phyloP scores from a whole-genome alignment of 2,888 invertebrate genomes.

The Thereva unica region DNA sequence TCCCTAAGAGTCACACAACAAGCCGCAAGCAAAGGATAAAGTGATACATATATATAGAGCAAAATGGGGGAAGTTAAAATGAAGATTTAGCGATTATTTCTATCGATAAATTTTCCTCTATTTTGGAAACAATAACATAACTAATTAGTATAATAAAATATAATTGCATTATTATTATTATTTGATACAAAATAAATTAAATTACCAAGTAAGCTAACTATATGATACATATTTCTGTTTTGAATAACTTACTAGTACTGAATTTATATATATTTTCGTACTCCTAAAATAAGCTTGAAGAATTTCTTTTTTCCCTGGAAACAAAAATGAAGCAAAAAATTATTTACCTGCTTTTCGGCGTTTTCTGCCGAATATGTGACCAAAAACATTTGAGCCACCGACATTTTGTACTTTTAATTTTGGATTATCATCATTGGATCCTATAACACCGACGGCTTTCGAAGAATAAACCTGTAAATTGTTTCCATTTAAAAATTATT shows the following conservation, averaged over 20 bases:
- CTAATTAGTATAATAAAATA: slow-evolving; percentile 11
- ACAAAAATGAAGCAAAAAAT: slow-evolving; percentile 13
- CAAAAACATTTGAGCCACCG: slow-evolving; percentile 52
- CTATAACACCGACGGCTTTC: slow-evolving; percentile 44
- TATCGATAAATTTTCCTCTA: neutral
- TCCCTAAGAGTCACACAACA: slow-evolving; percentile 52
- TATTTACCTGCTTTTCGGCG: slow-evolving; percentile 45
- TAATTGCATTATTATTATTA: too few relatives aligned
- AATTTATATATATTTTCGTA: neutral
- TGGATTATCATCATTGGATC: slow-evolving; percentile 44
- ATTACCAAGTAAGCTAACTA: neutral
- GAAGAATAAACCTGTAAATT: slow-evolving; percentile 50
- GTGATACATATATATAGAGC: neutral
- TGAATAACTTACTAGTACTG: neutral
- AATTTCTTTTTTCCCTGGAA: neutral
- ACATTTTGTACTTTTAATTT: slow-evolving; percentile 51
- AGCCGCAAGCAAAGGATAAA: slow-evolving; percentile 48
- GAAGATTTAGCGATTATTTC: neutral
- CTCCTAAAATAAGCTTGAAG: too few relatives aligned
- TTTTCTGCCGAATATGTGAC: slow-evolving; percentile 57
- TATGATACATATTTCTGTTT: neutral
- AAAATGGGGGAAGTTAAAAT: neutral
- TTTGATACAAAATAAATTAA: neutral
- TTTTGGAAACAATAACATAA: slow-evolving; percentile 35
- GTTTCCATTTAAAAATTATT: too few relatives aligned